Evolutionary conservation across 2,797 vertebrate genomes (phyloP).

Genomic region (Myotis pilosus): DNA sequence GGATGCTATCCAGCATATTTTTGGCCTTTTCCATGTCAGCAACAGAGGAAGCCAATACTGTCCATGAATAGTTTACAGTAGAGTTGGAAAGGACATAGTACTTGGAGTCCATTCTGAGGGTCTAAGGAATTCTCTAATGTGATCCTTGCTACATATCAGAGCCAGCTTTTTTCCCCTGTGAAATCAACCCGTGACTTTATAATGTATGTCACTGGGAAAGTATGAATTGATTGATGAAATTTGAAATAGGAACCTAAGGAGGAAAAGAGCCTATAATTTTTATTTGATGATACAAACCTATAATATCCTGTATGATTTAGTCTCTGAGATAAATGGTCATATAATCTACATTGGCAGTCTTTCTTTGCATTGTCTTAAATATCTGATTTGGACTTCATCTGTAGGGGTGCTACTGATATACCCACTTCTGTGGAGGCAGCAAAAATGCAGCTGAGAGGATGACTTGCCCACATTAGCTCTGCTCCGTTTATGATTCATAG

Average conservation of each 20-base stretch:
- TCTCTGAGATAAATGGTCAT: neutral
- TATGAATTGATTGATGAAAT: conserved; percentile 21
- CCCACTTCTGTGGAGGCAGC: neutral
- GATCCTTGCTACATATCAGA: conserved; percentile 21
- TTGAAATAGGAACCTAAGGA: conserved; percentile 29
- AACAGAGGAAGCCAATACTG: neutral
- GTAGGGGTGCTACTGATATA: neutral
- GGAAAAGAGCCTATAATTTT: conserved; percentile 21
- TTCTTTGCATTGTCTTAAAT: neutral
- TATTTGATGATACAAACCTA: conserved; percentile 12
- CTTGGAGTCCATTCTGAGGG: conserved; percentile 26
- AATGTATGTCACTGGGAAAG: conserved; percentile 30
- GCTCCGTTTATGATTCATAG: neutral
- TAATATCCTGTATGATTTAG: neutral
- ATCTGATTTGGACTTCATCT: neutral
- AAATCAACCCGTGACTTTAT: conserved; percentile 49
- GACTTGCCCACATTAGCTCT: neutral
- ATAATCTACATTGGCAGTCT: neutral
- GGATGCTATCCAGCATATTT: conserved; percentile 1
- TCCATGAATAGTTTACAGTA: conserved; percentile 50
- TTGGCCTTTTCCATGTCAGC: conserved; percentile 14
- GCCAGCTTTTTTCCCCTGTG: conserved; percentile 33
- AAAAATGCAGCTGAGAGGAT: neutral
- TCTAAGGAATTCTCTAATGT: conserved; percentile 10
- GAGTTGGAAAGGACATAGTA: neutral